Base-by-base conservation (phyloP, 2,113 vertebrate species). In the Poecile atricapillus region DNA sequence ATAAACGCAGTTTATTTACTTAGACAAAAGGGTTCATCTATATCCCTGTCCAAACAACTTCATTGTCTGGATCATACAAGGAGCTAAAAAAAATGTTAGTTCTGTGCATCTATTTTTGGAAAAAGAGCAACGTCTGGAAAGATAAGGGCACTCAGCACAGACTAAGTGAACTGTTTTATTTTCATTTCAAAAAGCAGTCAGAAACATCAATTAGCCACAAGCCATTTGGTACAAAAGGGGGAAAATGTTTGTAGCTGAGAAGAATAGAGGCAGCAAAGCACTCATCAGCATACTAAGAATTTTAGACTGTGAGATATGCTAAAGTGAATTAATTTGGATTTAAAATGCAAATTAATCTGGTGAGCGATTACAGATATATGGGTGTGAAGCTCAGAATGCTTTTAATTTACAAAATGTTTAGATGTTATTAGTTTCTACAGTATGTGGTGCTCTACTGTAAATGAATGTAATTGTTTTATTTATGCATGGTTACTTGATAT, bases 301-400 rank as follows among this genome's bases (percentile, higher is more conserved):
- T 98, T 98, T 98, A 97, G 97, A 98, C 97, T 98, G 98, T 98
- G 98, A 99, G 98, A 99, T 99, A 99, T 98, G 98, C 98, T 98
- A 98, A 99, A 99, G 98, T 99, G 99, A 99, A 99, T 99, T 99
- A 99, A 99, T 99, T 99, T 99, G 99, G 99, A 99, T 99, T 99
- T 99, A 99, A 99, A 98, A 99, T 99, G 99, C 99, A 99, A 99
- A 99, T 99, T 98, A 98, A 98, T 98, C 98, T 98, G 98, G 98
- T 93, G 95, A 98, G 98, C 96, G 98, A 99, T 99, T 99, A 98
- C 98, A 98, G 98, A 98, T 99, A 98, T 98, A 98, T 98, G 98
- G 98, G 98, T 98, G 97, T 97, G 98, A 98, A 98, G 97, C 98
- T 98, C 97, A 94, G 96, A 98, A 98, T 97, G 97, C 98, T 98